Evolutionary conservation across 2,113 vertebrate genomes (phyloP).

Genomic region (Archilochus colubris): DNA sequence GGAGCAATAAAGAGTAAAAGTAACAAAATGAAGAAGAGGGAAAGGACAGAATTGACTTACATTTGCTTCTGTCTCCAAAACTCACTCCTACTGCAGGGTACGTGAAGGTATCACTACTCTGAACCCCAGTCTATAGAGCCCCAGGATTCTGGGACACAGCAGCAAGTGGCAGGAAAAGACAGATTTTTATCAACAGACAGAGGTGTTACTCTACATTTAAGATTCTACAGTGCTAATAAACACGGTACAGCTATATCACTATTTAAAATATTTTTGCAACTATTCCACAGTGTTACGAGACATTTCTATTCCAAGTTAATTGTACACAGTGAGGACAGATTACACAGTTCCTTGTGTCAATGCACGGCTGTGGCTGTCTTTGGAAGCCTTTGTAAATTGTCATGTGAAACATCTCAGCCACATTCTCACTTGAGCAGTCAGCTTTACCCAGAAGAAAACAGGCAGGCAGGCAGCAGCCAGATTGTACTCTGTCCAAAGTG

Average conservation of each 20-base stretch:
- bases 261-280: not conserved
- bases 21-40: conserved; percentile 27
- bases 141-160: not conserved
- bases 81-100: not conserved
- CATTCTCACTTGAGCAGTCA: not conserved
- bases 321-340: not conserved
- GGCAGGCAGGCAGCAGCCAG: not conserved
- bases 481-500: not conserved
- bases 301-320: not conserved
- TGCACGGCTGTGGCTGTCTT: not conserved
- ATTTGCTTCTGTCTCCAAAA: not conserved
- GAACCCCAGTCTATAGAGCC: not conserved
- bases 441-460: not conserved
- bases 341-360: not conserved
- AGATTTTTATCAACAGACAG: not conserved
- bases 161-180: not conserved
- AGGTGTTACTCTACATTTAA: not conserved
- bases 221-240: not conserved
- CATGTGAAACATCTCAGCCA: not conserved
- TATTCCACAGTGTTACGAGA: not conserved
- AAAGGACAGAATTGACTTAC: not conserved
- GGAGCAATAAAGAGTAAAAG: conserved; percentile 55
- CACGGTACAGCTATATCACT: not conserved
- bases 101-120: not conserved
- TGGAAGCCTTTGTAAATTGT: not conserved